Base-by-base conservation (phyloP, 2,797 vertebrate genomes). In the Rhynchonycteris naso region DNA sequence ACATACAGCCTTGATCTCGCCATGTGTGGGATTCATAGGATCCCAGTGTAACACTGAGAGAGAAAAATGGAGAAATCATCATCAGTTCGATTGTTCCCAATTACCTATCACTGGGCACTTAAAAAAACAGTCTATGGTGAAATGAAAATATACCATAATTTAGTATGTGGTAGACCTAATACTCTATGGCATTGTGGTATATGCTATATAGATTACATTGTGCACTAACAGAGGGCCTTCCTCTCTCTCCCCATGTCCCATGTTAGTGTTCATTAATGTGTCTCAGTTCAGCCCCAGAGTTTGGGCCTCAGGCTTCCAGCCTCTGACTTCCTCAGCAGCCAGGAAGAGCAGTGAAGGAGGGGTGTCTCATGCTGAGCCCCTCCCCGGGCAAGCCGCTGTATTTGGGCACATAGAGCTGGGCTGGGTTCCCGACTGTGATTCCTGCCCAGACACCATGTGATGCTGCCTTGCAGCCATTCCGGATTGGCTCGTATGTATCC, bases 381-480 rank as follows among this genome's bases (percentile, higher is more conserved):
- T 0, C 1, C 13, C 28, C 22, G 3, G 30, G 30, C 7, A 7
- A 15, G 59, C 58, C 1, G 1, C n/a, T 1, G 0, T 28, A 24
- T 58, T 22, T 47, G 65, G 74, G 65, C 66, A 4, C 11, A 1
- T 28, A 35, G 10, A 16, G 21, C 58, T 26, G 75, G 24, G 1
- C 30, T 65, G 58, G 28, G 59, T 19, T 69, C 15, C 24, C 19
- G 30, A 2, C 8, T 4, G 13, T 50, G n/a, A 30, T 24, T 75
- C 5, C 58, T 61, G 28, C 16, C 71, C 38, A 5, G 2, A 88
- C 22, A 28, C 30, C 0, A 1, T 15, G 43, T 9, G 14, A n/a
- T 69, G 68, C 14, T 81, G 56, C 43, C 43, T 71, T 30, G 28
- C 26, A 35, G 66, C 22, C 7, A 14, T 59, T 50, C 54, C 35